Base-by-base conservation (phyloP, 2,888 invertebrate species). In the Geophilus truncorum region DNA sequence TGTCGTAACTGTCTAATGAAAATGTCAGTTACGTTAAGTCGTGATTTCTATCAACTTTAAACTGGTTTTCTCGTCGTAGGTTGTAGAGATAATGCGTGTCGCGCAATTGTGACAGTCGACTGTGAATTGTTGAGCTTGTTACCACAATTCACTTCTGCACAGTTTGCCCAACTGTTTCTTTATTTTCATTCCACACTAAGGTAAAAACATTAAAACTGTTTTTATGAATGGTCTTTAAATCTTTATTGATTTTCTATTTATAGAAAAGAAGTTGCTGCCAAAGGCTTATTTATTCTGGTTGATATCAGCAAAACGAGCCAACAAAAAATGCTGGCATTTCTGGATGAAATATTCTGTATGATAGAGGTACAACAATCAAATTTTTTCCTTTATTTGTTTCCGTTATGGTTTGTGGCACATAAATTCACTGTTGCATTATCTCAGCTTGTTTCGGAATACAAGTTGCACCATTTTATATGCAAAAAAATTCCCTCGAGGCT, bases 181-280 rank as follows among this genome's bases (percentile, higher is more conserved):
- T 93, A 92, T 88, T 93, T 92, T 88, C 90, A 90, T 83, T 90
- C 92, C 83, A 90, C 93, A 85, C 91, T 92, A 84, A 91, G 91
- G 93, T 93, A 89, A 90, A 88, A n/a, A n/a, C 40, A 40, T 89
- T 79, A 51, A 62, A 51, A 78, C 30, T 36, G 62, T 23, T 57
- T n/a, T 45, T 45, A 57, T 23, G 2, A 23, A 28, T 18, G 4
- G 4, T 57, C 21, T 62, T 18, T 6, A 62, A 51, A 51, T 51
- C 23, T n/a, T 21, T 23, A 62, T 62, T 62, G 57, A 21, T 78
- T 78, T 34, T 25, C 9, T 18, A 9, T 21, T 76, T 80, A 32
- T 40, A 83, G 83, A 82, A 83, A 82, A 81, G 83, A 83, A 81
- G 79, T 83, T 23, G 80, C 82, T 34, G 80, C 77, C 12, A 81